These are phyloP conservation scores for Macroramphosus scolopax DNA, from an alignment of 2,797 vertebrate species.

Conservation along the genomic window DNA sequence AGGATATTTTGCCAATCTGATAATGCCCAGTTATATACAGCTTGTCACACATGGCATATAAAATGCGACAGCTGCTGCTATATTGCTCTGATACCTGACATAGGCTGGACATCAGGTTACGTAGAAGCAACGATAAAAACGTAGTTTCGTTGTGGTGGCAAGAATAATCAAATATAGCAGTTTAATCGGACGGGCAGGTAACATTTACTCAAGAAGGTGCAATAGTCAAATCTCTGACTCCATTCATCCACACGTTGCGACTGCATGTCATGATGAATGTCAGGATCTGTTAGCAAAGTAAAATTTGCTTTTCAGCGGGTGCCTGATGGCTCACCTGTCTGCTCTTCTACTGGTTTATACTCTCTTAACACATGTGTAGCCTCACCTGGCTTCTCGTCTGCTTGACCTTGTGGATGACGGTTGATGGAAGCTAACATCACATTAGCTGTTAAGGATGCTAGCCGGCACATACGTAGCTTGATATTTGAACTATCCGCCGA, in stretches of 20 bases:
- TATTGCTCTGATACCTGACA: no score
- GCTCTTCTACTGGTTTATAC: not conserved
- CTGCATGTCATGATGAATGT: not conserved
- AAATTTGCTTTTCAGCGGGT: not conserved
- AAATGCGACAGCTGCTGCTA: no score
- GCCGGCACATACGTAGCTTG: not conserved
- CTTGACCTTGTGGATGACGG: slow-evolving; percentile 65
- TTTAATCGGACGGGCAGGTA: no score
- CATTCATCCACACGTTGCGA: slow-evolving; percentile 4
- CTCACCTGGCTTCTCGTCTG: not conserved
- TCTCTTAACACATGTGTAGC: not conserved
- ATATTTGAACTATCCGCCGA: not conserved
- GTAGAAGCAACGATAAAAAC: no score
- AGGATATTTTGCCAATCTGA: no score
- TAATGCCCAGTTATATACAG: no score
- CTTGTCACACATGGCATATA: no score
- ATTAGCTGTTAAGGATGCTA: slow-evolving; percentile 29
- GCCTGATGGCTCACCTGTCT: no score
- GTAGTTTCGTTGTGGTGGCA: no score
- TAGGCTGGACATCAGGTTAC: no score
- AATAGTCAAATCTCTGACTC: not conserved
- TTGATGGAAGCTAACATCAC: slow-evolving; percentile 30
- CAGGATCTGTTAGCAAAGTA: not conserved
- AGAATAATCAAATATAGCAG: no score
- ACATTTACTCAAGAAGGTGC: no score